Conservation (phyloP, 1,140 invertebrate genomes). For the Lineus longissimus region DNA sequence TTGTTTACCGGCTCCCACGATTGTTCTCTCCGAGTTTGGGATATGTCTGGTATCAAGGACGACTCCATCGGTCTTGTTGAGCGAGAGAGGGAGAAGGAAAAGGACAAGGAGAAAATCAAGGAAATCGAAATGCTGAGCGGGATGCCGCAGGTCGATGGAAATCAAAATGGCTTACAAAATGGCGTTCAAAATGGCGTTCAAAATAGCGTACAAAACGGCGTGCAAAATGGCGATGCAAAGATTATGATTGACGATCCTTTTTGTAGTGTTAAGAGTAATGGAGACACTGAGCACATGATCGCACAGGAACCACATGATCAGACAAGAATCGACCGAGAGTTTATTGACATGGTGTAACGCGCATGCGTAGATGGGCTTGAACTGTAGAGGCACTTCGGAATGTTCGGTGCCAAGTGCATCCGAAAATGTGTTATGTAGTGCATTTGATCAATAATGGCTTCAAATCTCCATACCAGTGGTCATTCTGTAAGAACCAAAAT, state of each 20-base stretch:
- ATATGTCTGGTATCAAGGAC: constrained; percentile 37
- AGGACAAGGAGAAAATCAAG: constrained; percentile 23
- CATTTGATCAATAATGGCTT: too few relatives aligned
- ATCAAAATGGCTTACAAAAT: constrained; percentile 7
- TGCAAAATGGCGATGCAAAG: constrained; percentile 20
- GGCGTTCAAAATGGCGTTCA: too few relatives aligned
- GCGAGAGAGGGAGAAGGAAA: constrained; percentile 24
- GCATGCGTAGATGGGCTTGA: too few relatives aligned
- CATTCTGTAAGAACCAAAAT: too few relatives aligned
- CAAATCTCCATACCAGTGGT: too few relatives aligned
- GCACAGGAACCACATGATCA: not conserved
- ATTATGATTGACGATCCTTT: constrained; percentile 30
- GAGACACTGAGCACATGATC: constrained; percentile 1
- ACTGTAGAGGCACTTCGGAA: too few relatives aligned
- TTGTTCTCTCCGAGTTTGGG: constrained; percentile 53
- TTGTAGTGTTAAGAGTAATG: not conserved
- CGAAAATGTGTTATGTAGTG: too few relatives aligned
- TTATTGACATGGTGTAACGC: too few relatives aligned
- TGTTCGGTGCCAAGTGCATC: too few relatives aligned
- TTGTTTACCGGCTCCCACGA: constrained; percentile 54
- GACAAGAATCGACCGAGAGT: too few relatives aligned
- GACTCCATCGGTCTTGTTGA: constrained; percentile 28
- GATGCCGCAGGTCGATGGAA: not conserved
- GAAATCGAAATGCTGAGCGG: constrained; percentile 30
- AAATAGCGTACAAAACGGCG: constrained; percentile 28